Conservation (phyloP, 2,113 vertebrate genomes). For the Lepus timidus region DNA sequence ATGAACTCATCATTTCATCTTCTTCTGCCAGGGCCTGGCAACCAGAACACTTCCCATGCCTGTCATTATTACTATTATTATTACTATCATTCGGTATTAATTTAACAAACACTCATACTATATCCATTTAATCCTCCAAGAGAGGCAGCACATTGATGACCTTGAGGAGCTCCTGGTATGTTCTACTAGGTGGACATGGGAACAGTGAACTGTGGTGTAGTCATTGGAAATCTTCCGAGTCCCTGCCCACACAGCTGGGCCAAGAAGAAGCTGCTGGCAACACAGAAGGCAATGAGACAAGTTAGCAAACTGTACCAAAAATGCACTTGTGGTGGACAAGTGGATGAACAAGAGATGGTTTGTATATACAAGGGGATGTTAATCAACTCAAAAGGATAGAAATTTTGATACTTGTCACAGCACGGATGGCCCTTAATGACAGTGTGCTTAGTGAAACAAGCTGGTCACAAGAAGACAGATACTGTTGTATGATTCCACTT, state of each 20-base stretch:
- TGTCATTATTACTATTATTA: not conserved
- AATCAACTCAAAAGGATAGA: not conserved
- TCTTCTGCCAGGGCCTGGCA: not conserved
- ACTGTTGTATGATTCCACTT: not conserved
- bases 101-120: not conserved
- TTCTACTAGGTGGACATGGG: not conserved
- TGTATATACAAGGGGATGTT: not conserved
- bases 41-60: not conserved
- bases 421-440: not conserved
- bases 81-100: not conserved
- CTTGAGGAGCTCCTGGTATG: not conserved
- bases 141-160: not conserved
- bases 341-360: not conserved
- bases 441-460: not conserved
- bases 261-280: not conserved
- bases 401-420: not conserved
- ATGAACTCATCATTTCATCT: not conserved
- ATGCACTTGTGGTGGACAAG: not conserved
- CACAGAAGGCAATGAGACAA: not conserved
- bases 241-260: too few relatives aligned
- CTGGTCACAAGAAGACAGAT: not conserved
- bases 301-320: not conserved
- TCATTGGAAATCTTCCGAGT: too few relatives aligned
- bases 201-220: not conserved
- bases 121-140: not conserved